A percentile compares a stretch with the other conserved stretches of the same genome.
These are phyloP conservation scores for Phaedon cochleariae DNA, from an alignment of 2,888 invertebrate species.

Conservation along the genomic window DNA sequence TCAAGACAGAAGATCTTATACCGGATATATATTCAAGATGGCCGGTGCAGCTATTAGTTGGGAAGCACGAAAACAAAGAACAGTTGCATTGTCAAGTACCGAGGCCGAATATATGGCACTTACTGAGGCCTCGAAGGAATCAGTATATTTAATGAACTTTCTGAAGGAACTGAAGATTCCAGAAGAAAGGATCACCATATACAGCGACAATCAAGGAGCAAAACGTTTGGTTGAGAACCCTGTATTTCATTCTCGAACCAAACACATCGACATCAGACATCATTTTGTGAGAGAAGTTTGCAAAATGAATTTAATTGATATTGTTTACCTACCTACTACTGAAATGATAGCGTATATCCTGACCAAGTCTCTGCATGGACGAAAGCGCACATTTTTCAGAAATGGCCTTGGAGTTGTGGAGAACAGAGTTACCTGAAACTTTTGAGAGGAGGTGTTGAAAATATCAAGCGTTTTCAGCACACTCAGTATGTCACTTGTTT, in stretches of 20 bases:
- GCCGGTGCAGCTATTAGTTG: not conserved
- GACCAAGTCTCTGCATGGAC: not conserved
- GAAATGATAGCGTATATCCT: not conserved
- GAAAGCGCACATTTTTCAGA: not conserved
- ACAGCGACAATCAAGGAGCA: not conserved
- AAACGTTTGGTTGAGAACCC: not conserved
- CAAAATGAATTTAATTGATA: not conserved
- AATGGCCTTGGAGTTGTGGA: no score
- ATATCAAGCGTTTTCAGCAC: no score
- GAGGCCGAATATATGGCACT: constrained; percentile 11
- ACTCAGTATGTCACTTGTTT: no score
- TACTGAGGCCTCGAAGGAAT: not conserved
- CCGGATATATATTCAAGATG: not conserved
- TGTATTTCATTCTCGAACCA: not conserved
- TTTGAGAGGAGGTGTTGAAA: no score
- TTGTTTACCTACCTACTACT: not conserved
- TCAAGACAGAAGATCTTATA: not conserved
- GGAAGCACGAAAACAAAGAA: constrained; percentile 17
- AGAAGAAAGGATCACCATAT: not conserved
- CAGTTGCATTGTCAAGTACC: constrained; percentile 6
- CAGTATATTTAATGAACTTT: not conserved
- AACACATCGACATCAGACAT: not conserved
- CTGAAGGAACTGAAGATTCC: not conserved
- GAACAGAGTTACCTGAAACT: no score
- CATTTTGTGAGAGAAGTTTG: not conserved